Evolutionary conservation across 1,140 invertebrate genomes (phyloP), one percentile per base, ranked within the genome.

Genomic region (Cotesia chilonis): DNA sequence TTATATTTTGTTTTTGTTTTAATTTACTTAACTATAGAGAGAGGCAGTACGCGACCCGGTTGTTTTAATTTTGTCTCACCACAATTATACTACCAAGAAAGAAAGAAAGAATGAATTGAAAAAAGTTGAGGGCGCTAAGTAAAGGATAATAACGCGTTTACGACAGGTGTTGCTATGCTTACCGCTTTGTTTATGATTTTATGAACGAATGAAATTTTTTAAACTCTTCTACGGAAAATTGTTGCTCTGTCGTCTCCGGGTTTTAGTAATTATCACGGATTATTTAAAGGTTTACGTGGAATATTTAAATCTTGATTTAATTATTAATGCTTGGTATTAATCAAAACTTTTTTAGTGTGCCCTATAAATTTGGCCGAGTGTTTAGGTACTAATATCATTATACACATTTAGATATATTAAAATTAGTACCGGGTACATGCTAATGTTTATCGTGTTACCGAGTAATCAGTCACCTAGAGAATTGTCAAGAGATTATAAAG

Each of bases 401-500:
- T 65, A 65, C 36, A 47, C 36, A 4, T 37, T 65, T 37, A 41
- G 3, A 12, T 35, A 65, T 65, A 35, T 65, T 37, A n/a, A 65
- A 38, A 37, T 41, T 65, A 65, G 41, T 20, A 65, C 63, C 63
- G 63, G 41, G 41, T 47, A 65, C 63, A 65, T 65, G 63, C 63
- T 38, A 65, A 65, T 65, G 63, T 47, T n/a, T 65, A 65, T 65
- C 63, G 63, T 65, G 63, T 38, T 37, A 65, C 10, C 36, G 37
- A 65, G 63, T 37, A 65, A 61, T 61, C 14, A 61, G 7, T 17
- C 9, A 35, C 14, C 59, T 20, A 9, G 59, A 28, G 59, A 28
- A 61, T 61, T 28, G 63, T 65, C 38, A n/a, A 41, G 37, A 36
- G 10, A 12, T 38, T 12, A 37, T 20, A 41, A 65, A 65, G 41